A percentile compares a stretch with the other conserved stretches of the same genome.
phyloP scores from a whole-genome alignment of 1,140 invertebrate species.

The Hycleus cichorii region DNA sequence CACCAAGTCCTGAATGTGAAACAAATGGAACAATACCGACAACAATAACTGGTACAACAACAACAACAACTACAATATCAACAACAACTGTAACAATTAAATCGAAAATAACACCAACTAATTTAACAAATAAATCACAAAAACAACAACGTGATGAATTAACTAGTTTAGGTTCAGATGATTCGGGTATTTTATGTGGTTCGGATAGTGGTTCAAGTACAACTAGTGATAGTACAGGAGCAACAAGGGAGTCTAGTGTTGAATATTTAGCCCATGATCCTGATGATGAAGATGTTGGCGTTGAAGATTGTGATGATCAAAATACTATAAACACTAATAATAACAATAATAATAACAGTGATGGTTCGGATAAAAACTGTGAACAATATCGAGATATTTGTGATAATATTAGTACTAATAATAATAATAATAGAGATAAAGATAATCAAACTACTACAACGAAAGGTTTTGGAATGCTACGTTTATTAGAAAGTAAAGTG shows the following conservation, averaged over 20 bases:
- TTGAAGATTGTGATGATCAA: constrained; percentile 31
- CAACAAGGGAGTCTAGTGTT: constrained; percentile 39
- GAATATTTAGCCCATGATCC: constrained; percentile 47
- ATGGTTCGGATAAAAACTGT: neutral
- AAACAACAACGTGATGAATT: constrained; percentile 54
- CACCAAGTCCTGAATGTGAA: constrained; percentile 69
- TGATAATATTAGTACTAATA: neutral
- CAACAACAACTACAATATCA: neutral
- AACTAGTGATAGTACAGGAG: constrained; percentile 25
- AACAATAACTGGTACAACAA: neutral
- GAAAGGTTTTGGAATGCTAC: constrained; percentile 52
- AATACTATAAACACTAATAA: neutral
- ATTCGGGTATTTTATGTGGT: constrained; percentile 73
- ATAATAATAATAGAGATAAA: neutral
- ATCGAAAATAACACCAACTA: constrained; percentile 7
- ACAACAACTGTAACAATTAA: constrained; percentile 17
- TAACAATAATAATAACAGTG: neutral
- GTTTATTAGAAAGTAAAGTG: constrained; percentile 92
- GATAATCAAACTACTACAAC: constrained; percentile 8
- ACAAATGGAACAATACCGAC: constrained; percentile 37
- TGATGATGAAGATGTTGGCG: constrained; percentile 57
- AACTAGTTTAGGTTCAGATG: constrained; percentile 73
- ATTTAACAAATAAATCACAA: neutral
- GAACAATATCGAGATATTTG: neutral
- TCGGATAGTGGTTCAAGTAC: constrained; percentile 51